Evolutionary conservation across 2,888 invertebrate species (phyloP).

Genomic region (Catonia carolina): DNA sequence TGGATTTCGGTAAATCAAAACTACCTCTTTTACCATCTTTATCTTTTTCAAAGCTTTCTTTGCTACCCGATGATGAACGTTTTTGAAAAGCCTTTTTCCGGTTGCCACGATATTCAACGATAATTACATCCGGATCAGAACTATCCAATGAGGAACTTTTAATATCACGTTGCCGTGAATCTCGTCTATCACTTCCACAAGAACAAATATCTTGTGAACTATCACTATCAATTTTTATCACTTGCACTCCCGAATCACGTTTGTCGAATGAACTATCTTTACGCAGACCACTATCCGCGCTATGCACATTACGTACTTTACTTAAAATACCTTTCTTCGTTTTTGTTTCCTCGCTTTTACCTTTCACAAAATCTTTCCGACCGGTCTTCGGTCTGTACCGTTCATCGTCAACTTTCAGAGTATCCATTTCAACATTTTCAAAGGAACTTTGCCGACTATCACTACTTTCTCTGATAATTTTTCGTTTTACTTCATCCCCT

Average conservation of each 20-base stretch:
- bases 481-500: slow-evolving; percentile 6
- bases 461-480: slow-evolving; percentile 1
- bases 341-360: slow-evolving; percentile 31
- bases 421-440: slow-evolving; percentile 10
- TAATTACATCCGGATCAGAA: slow-evolving; percentile 34
- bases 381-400: background rate
- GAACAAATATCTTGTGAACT: slow-evolving; percentile 31
- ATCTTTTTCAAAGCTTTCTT: slow-evolving; percentile 27
- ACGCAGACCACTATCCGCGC: slow-evolving; percentile 34
- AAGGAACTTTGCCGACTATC: slow-evolving; percentile 10
- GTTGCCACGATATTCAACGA: slow-evolving; percentile 36
- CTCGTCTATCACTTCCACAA: slow-evolving; percentile 32
- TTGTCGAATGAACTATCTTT: slow-evolving; percentile 31
- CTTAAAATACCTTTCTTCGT: slow-evolving; percentile 29
- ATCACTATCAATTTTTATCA: slow-evolving; percentile 35
- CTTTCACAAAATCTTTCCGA: slow-evolving; percentile 31
- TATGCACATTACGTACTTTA: slow-evolving; percentile 31
- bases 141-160: slow-evolving; percentile 32
- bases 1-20: slow-evolving; percentile 20
- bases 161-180: slow-evolving; percentile 16
- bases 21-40: slow-evolving; percentile 29
- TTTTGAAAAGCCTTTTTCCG: slow-evolving; percentile 33
- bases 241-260: slow-evolving; percentile 33
- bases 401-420: slow-evolving; percentile 6
- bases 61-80: slow-evolving; percentile 32